Conservation (phyloP, 2,113 vertebrate species). For the Lamprotornis superbus region DNA sequence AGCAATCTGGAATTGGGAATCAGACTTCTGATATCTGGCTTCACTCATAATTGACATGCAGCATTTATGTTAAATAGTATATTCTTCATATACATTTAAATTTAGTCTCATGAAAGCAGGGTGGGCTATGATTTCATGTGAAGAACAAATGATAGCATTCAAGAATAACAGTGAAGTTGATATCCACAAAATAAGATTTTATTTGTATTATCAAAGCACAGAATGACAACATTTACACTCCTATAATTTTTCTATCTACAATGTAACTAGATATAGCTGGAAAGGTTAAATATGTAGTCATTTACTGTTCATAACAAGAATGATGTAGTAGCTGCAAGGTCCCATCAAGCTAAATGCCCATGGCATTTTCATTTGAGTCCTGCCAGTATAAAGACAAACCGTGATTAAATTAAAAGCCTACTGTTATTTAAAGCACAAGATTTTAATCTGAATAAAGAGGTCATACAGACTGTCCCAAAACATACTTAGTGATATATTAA, state of each 20-base stretch:
- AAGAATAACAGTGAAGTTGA: background rate
- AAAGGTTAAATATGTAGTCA: slow-evolving; percentile 44
- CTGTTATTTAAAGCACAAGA: slow-evolving; percentile 49
- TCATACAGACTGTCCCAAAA: slow-evolving; percentile 12
- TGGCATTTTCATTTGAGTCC: slow-evolving; percentile 31
- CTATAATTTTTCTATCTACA: background rate
- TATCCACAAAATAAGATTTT: background rate
- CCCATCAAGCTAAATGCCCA: slow-evolving; percentile 28
- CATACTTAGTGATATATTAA: slow-evolving; percentile 38
- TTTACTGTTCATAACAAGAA: slow-evolving; percentile 10
- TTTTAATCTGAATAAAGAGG: slow-evolving; percentile 56
- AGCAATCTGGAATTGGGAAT: background rate
- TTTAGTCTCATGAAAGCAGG: background rate
- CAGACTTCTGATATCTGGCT: background rate
- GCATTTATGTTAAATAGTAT: background rate
- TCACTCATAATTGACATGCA: background rate
- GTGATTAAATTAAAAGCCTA: slow-evolving; percentile 65
- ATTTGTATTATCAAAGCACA: background rate
- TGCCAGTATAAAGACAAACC: slow-evolving; percentile 33
- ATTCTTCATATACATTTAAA: background rate
- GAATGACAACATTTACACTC: background rate
- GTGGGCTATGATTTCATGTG: background rate
- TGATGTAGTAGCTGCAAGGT: slow-evolving; percentile 22
- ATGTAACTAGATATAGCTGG: background rate
- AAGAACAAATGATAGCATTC: background rate